A percentile compares a stretch with the other conserved stretches of the same genome.
These are phyloP conservation scores for Drosophila fuyamai DNA, from an alignment of 1,140 invertebrate genomes.

Conservation along the genomic window DNA sequence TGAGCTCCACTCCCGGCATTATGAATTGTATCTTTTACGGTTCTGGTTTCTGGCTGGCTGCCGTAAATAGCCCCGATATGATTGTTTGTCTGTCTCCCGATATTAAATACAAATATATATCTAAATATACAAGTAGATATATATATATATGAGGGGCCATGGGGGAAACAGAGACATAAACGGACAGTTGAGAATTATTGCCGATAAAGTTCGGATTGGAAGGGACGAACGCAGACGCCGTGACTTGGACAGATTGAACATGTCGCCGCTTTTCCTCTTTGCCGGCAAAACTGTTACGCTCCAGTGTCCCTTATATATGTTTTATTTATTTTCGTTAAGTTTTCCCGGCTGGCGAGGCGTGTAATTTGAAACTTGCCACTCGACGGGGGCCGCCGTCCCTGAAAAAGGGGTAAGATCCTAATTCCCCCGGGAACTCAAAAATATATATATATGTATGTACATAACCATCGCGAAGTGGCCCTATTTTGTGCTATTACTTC, in stretches of 20 bases:
- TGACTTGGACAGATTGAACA: constrained; percentile 75
- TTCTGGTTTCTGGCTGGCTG: constrained; percentile 42
- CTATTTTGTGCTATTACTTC: too few relatives aligned
- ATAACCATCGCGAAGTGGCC: neutral
- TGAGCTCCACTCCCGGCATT: constrained; percentile 36
- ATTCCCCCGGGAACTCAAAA: constrained; percentile 6
- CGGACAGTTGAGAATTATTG: constrained; percentile 76
- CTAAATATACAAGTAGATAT: constrained; percentile 24
- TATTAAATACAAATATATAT: constrained; percentile 49
- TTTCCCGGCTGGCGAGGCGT: constrained; percentile 60
- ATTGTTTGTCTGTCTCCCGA: constrained; percentile 64
- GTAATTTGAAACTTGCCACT: constrained; percentile 77
- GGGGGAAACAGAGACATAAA: constrained; percentile 57
- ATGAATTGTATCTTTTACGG: constrained; percentile 80
- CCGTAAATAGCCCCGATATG: constrained; percentile 64
- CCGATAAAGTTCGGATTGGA: constrained; percentile 40
- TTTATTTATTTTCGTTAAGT: constrained; percentile 59
- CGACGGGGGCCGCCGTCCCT: constrained; percentile 11
- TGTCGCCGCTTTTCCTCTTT: constrained; percentile 47
- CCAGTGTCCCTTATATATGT: constrained; percentile 63
- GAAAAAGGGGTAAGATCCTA: constrained; percentile 1
- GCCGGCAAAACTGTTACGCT: constrained; percentile 61
- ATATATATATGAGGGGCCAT: constrained; percentile 10
- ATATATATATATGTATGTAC: constrained; percentile 25
- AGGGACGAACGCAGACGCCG: constrained; percentile 42